Evolutionary conservation across 2,888 invertebrate species (phyloP).

Genomic region (Apamea monoglypha): DNA sequence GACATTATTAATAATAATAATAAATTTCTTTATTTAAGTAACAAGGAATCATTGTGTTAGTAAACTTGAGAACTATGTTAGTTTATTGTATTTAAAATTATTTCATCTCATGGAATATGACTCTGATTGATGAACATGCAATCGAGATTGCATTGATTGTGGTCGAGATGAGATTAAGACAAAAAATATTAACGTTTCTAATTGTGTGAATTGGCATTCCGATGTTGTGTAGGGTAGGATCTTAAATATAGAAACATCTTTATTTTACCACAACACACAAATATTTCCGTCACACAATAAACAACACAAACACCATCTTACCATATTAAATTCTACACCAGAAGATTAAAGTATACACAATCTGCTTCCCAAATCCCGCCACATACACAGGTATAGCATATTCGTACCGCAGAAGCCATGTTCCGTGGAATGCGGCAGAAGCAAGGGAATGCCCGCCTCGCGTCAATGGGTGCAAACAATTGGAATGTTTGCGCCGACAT

Average conservation of each 20-base stretch:
- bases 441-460: constrained; percentile 66
- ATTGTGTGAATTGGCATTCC: too few relatives aligned
- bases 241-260: background rate
- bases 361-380: constrained; percentile 37
- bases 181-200: too few relatives aligned
- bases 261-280: background rate
- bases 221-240: background rate
- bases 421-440: constrained; percentile 64
- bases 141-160: too few relatives aligned
- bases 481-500: constrained; percentile 70
- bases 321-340: constrained; percentile 1
- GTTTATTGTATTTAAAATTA: too few relatives aligned
- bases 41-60: too few relatives aligned
- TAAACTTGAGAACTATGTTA: too few relatives aligned
- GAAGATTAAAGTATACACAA: constrained; percentile 27
- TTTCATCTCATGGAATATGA: too few relatives aligned
- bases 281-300: background rate
- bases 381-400: constrained; percentile 36
- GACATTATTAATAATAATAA: too few relatives aligned
- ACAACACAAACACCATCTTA: background rate
- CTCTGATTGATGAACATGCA: too few relatives aligned
- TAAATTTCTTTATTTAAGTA: too few relatives aligned
- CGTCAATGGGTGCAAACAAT: constrained; percentile 73
- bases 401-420: constrained; percentile 44
- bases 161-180: too few relatives aligned